Base-by-base conservation (phyloP, 2,888 invertebrate genomes). In the Lymantria dispar region DNA sequence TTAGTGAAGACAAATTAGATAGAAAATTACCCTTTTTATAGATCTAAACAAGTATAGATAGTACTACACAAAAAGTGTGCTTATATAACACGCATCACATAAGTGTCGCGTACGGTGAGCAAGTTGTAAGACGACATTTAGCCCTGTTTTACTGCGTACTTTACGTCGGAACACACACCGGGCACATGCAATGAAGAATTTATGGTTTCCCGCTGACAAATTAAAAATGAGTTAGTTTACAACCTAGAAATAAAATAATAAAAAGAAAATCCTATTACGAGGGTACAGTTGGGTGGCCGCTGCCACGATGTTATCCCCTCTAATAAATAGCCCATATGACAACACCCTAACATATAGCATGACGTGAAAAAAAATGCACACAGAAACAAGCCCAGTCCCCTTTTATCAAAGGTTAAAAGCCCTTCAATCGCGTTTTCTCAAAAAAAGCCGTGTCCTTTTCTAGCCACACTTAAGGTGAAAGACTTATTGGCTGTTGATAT, bases 201-300 rank as follows among this genome's bases (percentile, higher is more conserved):
- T 87, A 89, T 78, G 82, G 79, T 78, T 77, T 75, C 60, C 70
- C 72, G 68, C 76, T 80, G 81, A 85, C 85, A 89, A 89, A 89
- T 90, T 88, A 88, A 89, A 87, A 88, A 88, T 85, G 81, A 85
- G 85, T 83, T 83, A 83, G 84, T 86, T 87, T 85, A 85, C 84
- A 83, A 72, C 83, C 78, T 65, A 71, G 82, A 81, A 81, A 83
- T 83, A 82, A 85, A 85, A 85, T 85, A 78, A 85, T 79, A 83
- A 83, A 83, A 83, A 74, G 74, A 81, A 72, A 85, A 86, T 83
- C 80, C 82, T 82, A 87, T 86, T 86, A 85, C 79, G 74, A 56
- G 72, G 71, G 76, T 73, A 78, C 77, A 72, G 74, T 66, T 48
- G 22, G 22, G 2, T 22, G 22, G 22, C 44, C 42, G 71, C 66